Percentiles rank a stretch among this genome's conserved stretches.
Evolutionary conservation across 2,888 invertebrate genomes (phyloP).

Genomic region (Isotomurus palustris): DNA sequence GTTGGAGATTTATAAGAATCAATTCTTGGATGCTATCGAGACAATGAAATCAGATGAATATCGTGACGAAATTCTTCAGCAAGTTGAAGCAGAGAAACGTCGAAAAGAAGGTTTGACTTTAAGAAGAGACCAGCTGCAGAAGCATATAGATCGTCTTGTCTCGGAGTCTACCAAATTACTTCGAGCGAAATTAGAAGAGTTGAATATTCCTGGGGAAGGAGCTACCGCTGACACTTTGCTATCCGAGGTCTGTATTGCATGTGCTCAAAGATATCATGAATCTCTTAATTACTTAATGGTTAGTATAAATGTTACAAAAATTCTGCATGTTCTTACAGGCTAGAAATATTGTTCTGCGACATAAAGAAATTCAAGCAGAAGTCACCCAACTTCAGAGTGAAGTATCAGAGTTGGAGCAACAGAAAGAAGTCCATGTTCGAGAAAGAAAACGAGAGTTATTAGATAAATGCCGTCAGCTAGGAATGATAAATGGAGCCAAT

Average conservation of each 20-base stretch:
- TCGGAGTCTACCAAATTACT: conserved; percentile 85
- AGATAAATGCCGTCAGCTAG: conserved; percentile 61
- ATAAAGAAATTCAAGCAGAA: conserved; percentile 86
- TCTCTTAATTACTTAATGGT: neutral
- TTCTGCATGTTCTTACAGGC: conserved; percentile 33
- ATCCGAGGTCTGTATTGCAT: conserved; percentile 32
- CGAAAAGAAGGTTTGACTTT: conserved; percentile 36
- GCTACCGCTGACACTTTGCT: conserved; percentile 43
- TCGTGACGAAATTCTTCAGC: conserved; percentile 63
- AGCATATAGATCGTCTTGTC: conserved; percentile 85
- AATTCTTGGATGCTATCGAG: conserved; percentile 77
- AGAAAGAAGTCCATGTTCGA: conserved; percentile 67
- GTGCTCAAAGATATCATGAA: neutral
- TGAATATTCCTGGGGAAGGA: conserved; percentile 54
- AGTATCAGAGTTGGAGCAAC: conserved; percentile 66
- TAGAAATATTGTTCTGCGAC: conserved; percentile 75
- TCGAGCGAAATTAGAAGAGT: conserved; percentile 83
- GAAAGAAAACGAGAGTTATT: conserved; percentile 68
- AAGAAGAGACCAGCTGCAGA: conserved; percentile 71
- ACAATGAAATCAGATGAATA: conserved; percentile 77
- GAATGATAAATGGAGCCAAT: conserved; percentile 36
- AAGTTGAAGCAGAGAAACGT: conserved; percentile 76
- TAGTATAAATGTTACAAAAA: neutral
- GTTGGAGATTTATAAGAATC: conserved; percentile 77
- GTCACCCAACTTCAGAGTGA: conserved; percentile 78